Percentiles rank a stretch among this genome's conserved stretches.
These are phyloP conservation scores for Meleagris gallopavo DNA, from an alignment of 2,113 vertebrate genomes.

Conservation along the genomic window DNA sequence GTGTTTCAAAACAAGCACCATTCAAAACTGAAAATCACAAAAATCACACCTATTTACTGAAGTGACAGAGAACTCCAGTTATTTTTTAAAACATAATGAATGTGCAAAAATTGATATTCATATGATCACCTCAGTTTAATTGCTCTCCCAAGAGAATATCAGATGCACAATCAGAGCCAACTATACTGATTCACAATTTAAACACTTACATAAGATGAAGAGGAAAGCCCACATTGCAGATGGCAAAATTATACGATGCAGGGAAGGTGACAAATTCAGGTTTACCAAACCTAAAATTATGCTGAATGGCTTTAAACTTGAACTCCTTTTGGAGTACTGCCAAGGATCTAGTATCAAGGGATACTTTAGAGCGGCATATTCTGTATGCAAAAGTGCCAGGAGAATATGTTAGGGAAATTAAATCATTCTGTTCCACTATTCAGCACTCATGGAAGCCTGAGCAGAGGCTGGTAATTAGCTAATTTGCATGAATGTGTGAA, in stretches of 20 bases:
- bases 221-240: constrained; percentile 34
- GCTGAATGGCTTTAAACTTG: not conserved
- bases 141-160: constrained; percentile 39
- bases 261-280: constrained; percentile 52
- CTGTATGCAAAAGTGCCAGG: constrained; percentile 33
- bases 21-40: not conserved
- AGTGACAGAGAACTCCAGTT: not conserved
- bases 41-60: not conserved
- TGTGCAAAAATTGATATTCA: constrained; percentile 47
- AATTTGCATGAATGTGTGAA: constrained; percentile 42
- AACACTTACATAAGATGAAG: not conserved
- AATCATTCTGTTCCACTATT: constrained; percentile 45
- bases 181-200: constrained; percentile 13
- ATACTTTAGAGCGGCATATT: constrained; percentile 50
- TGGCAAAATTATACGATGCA: not conserved
- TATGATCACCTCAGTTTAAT: constrained; percentile 40
- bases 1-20: not conserved
- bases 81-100: not conserved
- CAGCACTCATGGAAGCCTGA: constrained; percentile 6
- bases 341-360: constrained; percentile 19
- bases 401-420: constrained; percentile 57
- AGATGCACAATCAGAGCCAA: not conserved
- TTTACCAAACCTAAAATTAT: constrained; percentile 26
- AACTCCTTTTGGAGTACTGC: constrained; percentile 34
- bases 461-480: constrained; percentile 55